These are phyloP conservation scores for Gnathonemus echidnorhynchus DNA, from an alignment of 2,113 vertebrate genomes.

Conservation along the genomic window DNA sequence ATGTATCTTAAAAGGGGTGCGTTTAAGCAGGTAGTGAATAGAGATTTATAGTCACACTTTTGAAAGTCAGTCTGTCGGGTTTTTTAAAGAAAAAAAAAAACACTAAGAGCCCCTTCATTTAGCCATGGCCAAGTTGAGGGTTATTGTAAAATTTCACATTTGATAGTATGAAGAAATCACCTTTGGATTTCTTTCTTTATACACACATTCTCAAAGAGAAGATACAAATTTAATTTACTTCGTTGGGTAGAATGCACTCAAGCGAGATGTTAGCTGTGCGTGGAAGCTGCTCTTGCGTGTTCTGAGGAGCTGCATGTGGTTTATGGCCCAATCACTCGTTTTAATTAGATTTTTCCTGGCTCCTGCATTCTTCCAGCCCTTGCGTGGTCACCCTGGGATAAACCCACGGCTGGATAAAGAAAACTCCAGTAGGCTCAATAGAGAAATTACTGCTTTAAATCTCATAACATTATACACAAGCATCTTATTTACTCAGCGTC, in stretches of 20 bases:
- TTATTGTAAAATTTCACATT: neutral
- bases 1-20: neutral
- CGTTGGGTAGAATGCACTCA: neutral
- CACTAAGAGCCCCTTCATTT: neutral
- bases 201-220: neutral
- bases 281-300: neutral
- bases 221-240: neutral
- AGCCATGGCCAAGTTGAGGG: neutral
- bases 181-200: neutral
- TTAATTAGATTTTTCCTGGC: slow-evolving; percentile 1
- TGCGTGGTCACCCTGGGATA: neutral
- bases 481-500: neutral
- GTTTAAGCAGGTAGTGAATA: neutral
- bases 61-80: neutral
- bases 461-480: neutral
- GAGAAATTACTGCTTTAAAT: neutral
- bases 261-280: neutral
- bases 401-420: neutral
- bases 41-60: neutral
- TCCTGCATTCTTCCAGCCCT: neutral
- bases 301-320: neutral
- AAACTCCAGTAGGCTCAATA: neutral
- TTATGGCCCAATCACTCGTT: neutral
- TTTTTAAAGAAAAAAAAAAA: neutral
- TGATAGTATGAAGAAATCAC: neutral